phyloP scores from a whole-genome alignment of 2,113 vertebrate species.

The Gobiocypris rarus region DNA sequence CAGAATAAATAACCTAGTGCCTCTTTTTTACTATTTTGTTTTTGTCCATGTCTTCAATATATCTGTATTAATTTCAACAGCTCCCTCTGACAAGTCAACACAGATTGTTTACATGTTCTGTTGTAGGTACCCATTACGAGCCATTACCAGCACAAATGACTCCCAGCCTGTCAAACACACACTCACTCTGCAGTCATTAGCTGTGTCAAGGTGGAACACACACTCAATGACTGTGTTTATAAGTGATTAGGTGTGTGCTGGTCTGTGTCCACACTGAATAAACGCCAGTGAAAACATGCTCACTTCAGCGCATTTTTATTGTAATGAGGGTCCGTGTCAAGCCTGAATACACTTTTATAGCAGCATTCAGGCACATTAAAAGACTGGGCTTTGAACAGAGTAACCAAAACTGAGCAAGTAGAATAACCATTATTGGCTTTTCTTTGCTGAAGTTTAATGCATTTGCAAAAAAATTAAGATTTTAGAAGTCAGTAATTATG shows the following conservation, averaged over 20 bases:
- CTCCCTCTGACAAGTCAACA: neutral
- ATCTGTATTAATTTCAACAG: conserved; percentile 11
- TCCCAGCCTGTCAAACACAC: conserved; percentile 30
- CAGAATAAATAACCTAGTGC: no score
- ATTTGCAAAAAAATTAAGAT: neutral
- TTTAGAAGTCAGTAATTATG: neutral
- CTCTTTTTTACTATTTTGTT: neutral
- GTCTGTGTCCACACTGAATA: conserved; percentile 38
- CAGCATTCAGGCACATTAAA: conserved; percentile 55
- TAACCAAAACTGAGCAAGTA: conserved; percentile 49
- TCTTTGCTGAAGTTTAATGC: neutral
- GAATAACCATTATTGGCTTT: neutral
- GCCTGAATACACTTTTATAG: conserved; percentile 62
- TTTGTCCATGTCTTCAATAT: conserved; percentile 1
- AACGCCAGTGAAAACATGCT: conserved; percentile 3
- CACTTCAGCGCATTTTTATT: conserved; percentile 49
- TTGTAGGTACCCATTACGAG: conserved; percentile 32
- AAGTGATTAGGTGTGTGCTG: conserved; percentile 49
- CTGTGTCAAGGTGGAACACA: conserved; percentile 19
- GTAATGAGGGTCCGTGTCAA: conserved; percentile 61
- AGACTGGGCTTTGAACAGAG: conserved; percentile 51
- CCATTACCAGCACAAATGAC: conserved; percentile 20
- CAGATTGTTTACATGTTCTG: conserved; percentile 25
- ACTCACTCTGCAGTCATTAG: conserved; percentile 33
- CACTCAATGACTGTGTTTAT: conserved; percentile 22